phyloP scores from a whole-genome alignment of 2,113 vertebrate species.

The Phasianus colchicus region DNA sequence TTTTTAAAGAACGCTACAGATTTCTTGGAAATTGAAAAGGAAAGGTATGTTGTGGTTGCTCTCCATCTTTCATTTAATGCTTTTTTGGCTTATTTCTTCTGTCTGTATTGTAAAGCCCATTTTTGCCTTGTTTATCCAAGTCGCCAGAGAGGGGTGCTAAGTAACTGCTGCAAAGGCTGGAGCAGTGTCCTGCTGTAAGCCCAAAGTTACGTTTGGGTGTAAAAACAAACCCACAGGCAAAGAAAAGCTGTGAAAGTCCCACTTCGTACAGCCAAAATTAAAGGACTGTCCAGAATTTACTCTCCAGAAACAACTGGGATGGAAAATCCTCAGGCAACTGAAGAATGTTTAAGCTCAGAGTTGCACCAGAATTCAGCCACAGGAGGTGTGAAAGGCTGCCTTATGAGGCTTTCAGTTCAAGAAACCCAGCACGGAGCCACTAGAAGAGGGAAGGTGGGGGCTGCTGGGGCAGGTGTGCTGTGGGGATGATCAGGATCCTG shows the following conservation, averaged over 20 bases:
- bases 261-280: not conserved
- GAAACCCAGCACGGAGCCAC: not conserved
- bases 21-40: not conserved
- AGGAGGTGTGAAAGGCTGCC: not conserved
- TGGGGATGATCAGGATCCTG: not conserved
- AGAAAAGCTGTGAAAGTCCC: not conserved
- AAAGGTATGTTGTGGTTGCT: not conserved
- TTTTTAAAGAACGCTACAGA: not conserved
- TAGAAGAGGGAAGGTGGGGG: not conserved
- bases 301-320: not conserved
- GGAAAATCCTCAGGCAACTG: not conserved
- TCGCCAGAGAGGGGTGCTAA: slow-evolving; percentile 61
- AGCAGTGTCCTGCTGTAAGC: not conserved
- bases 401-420: accelerated
- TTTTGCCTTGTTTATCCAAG: not conserved
- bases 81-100: not conserved
- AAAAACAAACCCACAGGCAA: slow-evolving; percentile 13
- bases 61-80: not conserved
- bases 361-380: not conserved
- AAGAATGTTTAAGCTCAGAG: accelerated
- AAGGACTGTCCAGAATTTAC: not conserved
- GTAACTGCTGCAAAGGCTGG: not conserved
- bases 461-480: accelerated
- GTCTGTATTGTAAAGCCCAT: not conserved
- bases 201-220: not conserved